These are phyloP conservation scores for Diadegma fenestrale DNA, from an alignment of 2,888 invertebrate species.

Conservation along the genomic window DNA sequence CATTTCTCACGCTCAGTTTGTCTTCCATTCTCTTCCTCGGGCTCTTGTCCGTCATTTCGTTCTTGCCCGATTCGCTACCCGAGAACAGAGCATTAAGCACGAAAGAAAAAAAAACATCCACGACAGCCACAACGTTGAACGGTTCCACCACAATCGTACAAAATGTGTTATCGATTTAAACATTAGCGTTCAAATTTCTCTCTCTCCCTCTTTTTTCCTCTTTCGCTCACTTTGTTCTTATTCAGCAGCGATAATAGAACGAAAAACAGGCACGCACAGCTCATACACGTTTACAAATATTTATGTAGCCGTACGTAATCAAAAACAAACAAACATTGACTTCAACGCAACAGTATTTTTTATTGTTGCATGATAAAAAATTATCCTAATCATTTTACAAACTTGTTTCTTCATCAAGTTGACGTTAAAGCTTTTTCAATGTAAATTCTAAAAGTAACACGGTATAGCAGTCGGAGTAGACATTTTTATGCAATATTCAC, in stretches of 20 bases:
- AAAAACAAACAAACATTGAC: neutral
- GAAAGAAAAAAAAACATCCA: constrained; percentile 25
- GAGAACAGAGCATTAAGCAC: constrained; percentile 23
- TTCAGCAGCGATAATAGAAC: constrained; percentile 72
- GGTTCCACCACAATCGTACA: constrained; percentile 47
- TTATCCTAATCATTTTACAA: neutral
- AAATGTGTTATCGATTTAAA: constrained; percentile 78
- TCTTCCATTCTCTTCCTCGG: constrained; percentile 23
- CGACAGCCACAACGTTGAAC: constrained; percentile 18
- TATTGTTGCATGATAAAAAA: neutral
- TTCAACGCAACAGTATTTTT: neutral
- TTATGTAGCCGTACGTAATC: constrained; percentile 54
- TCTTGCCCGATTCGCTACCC: constrained; percentile 32
- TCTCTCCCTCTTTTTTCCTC: neutral
- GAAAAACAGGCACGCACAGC: constrained; percentile 45
- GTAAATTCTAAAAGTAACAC: neutral
- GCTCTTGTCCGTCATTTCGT: constrained; percentile 30
- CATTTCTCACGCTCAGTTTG: neutral
- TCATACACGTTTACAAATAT: constrained; percentile 66
- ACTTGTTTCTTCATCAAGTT: neutral
- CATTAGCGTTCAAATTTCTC: constrained; percentile 74
- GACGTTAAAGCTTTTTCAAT: neutral
- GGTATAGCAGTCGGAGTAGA: neutral
- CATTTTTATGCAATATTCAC: neutral
- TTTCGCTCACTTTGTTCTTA: constrained; percentile 8